These are phyloP conservation scores for Pangasius macronema DNA, from an alignment of 2,797 vertebrate species.

Conservation along the genomic window DNA sequence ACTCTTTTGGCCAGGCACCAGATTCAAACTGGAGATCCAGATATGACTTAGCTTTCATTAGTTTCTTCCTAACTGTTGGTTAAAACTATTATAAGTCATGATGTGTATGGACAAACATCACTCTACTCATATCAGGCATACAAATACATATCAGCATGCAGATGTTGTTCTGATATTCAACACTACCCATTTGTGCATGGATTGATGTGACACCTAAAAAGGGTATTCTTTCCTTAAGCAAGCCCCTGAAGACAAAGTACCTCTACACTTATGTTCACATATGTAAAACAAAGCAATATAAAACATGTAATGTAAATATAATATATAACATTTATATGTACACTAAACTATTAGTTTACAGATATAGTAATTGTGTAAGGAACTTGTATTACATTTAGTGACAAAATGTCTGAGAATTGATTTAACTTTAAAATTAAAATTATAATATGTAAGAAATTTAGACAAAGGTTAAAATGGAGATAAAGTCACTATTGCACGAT, in stretches of 20 bases:
- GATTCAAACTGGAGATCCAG: neutral
- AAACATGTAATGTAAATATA: neutral
- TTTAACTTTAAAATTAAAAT: neutral
- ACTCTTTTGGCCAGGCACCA: neutral
- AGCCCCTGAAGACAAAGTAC: neutral
- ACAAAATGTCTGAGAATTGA: neutral
- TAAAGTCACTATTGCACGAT: neutral
- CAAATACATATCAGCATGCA: neutral
- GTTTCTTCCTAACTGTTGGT: neutral
- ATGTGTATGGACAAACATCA: neutral
- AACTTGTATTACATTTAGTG: neutral
- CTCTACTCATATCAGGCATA: neutral
- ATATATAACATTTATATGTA: neutral
- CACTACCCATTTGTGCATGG: neutral
- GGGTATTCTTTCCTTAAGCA: neutral
- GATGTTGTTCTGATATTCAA: neutral
- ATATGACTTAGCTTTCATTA: neutral
- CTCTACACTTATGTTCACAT: neutral
- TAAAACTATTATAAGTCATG: neutral
- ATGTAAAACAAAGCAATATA: neutral
- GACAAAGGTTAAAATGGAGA: neutral
- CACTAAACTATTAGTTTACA: neutral
- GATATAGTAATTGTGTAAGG: neutral
- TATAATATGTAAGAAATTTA: neutral
- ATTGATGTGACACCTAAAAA: neutral